A percentile compares a stretch with the other conserved stretches of the same genome.
Evolutionary conservation across 2,888 invertebrate genomes (phyloP).

Genomic region (Baccha elongata): DNA sequence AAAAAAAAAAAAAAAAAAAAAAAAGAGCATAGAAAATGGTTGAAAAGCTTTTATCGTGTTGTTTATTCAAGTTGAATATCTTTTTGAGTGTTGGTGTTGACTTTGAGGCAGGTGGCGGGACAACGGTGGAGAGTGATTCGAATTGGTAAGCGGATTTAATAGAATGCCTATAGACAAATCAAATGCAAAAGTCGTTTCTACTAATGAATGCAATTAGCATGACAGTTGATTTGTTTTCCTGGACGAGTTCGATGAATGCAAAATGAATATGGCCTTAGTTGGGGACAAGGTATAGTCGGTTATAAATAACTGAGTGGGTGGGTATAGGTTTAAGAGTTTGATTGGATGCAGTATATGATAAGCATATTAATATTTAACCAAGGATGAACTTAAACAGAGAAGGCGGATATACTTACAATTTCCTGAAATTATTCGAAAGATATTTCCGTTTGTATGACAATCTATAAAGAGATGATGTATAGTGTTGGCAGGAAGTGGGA

Average conservation of each 20-base stretch:
- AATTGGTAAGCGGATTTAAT: conserved; percentile 64
- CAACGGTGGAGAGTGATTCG: conserved; percentile 48
- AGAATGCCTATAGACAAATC: conserved; percentile 46
- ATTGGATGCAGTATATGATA: conserved; percentile 25
- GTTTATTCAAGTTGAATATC: conserved; percentile 38
- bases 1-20: conserved; percentile 1
- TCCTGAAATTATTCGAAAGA: conserved; percentile 29
- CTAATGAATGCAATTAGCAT: conserved; percentile 73
- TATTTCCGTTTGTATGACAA: conserved; percentile 25
- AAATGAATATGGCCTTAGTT: conserved; percentile 46
- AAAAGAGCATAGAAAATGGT: neutral
- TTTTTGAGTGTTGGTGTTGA: neutral
- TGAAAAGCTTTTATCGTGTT: conserved; percentile 50
- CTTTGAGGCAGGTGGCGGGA: conserved; percentile 1
- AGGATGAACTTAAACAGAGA: conserved; percentile 25
- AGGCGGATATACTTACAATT: conserved; percentile 49
- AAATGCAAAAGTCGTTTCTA: conserved; percentile 62
- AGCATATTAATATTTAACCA: conserved; percentile 29
- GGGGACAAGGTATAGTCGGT: neutral
- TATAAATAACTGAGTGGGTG: conserved; percentile 13
- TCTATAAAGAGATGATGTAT: conserved; percentile 2
- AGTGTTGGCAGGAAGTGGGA: neutral
- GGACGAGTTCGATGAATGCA: conserved; percentile 50
- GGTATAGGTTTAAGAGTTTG: neutral
- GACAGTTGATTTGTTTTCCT: conserved; percentile 71